Conservation (phyloP, 2,797 vertebrate genomes). For the Anabacerthia variegaticeps region DNA sequence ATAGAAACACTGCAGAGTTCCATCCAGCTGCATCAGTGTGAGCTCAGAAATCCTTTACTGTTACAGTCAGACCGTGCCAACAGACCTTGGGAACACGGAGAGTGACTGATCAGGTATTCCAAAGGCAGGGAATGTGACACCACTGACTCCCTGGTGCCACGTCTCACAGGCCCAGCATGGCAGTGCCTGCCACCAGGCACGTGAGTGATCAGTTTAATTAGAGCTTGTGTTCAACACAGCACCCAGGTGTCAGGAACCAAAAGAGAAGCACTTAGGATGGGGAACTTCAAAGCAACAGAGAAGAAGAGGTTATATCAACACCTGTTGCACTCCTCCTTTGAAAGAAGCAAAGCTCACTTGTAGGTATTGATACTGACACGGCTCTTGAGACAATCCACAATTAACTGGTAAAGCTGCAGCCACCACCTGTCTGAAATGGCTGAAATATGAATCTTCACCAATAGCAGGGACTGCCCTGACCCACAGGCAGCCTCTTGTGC, state of each 20-base stretch:
- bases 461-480: rapidly evolving
- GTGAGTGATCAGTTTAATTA: neutral
- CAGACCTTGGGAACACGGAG: neutral
- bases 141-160: neutral
- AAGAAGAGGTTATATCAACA: neutral
- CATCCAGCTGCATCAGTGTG: rapidly evolving
- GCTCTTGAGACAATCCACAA: neutral
- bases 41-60: neutral
- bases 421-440: neutral
- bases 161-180: neutral
- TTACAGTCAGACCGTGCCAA: neutral
- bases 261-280: neutral
- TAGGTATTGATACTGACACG: neutral
- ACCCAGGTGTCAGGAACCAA: neutral
- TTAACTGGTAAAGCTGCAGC: neutral
- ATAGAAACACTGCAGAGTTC: rapidly evolving
- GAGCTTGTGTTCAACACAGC: neutral
- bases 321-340: neutral
- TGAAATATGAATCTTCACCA: neutral
- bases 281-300: neutral
- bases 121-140: neutral
- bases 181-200: neutral
- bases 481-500: neutral
- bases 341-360: neutral
- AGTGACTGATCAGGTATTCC: neutral